phyloP scores from a whole-genome alignment of 2,797 vertebrate genomes.

The Squalus acanthias region DNA sequence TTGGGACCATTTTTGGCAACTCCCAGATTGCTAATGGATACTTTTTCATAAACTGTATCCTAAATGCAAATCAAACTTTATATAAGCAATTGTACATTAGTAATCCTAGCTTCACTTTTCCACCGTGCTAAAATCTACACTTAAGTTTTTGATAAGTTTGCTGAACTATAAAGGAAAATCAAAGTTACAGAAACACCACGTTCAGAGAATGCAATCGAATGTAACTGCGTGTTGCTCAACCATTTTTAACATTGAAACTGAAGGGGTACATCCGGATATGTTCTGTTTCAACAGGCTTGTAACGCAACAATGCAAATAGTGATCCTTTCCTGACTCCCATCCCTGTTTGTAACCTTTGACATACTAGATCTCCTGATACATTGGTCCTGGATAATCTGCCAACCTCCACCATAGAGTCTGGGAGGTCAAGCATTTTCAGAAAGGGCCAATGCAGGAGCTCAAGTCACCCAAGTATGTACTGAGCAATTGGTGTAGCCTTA shows the following conservation, averaged over 20 bases:
- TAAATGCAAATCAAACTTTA: slow-evolving; percentile 47
- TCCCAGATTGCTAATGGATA: slow-evolving; percentile 81
- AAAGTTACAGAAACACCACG: neutral
- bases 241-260: neutral
- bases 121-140: neutral
- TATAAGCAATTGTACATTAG: neutral
- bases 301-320: neutral
- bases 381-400: neutral
- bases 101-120: neutral
- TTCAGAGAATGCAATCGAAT: neutral
- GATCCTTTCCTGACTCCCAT: neutral
- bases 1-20: slow-evolving; percentile 66
- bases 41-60: slow-evolving; percentile 60
- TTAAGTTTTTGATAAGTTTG: neutral
- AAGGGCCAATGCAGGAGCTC: neutral
- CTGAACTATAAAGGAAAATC: neutral
- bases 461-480: neutral
- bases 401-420: neutral
- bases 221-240: neutral
- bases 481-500: neutral
- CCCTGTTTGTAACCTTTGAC: neutral
- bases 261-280: neutral
- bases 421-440: neutral
- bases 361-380: neutral
- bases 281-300: neutral